Evolutionary conservation across 2,888 invertebrate genomes (phyloP).

Genomic region (Dolomedes plantarius): DNA sequence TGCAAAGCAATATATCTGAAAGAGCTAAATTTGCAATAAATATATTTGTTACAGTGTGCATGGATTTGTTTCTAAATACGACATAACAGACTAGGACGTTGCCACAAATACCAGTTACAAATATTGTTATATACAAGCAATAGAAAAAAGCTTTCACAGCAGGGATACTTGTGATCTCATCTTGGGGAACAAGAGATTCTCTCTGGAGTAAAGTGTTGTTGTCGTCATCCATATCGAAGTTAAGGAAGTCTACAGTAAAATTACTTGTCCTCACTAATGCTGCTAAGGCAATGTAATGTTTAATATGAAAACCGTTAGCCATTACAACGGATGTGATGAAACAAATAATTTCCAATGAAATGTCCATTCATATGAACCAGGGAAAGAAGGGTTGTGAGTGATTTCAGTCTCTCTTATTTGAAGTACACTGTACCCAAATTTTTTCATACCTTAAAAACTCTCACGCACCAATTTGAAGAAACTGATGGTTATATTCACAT

Average conservation of each 20-base stretch:
- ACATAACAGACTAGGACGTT: conserved; percentile 95
- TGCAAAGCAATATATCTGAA: conserved; percentile 94
- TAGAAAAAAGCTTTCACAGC: conserved; percentile 85
- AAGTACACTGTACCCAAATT: no score
- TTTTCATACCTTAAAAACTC: no score
- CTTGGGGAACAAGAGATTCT: conserved; percentile 31
- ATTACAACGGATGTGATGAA: conserved; percentile 31
- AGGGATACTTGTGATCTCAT: conserved; percentile 56
- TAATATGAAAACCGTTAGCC: conserved; percentile 61
- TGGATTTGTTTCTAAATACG: conserved; percentile 91
- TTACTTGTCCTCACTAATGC: conserved; percentile 52
- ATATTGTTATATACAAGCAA: conserved; percentile 86
- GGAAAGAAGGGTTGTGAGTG: background rate
- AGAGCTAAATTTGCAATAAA: conserved; percentile 97
- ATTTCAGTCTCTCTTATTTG: no score
- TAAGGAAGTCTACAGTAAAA: conserved; percentile 36
- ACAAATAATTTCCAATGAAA: background rate
- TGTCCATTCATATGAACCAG: background rate
- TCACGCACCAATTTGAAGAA: no score
- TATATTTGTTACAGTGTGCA: conserved; percentile 98
- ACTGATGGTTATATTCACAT: no score
- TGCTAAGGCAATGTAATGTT: conserved; percentile 58
- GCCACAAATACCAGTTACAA: conserved; percentile 91
- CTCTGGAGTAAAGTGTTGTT: background rate
- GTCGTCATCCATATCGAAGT: conserved; percentile 25